Percentiles rank a stretch among this genome's conserved stretches.
phyloP scores from a whole-genome alignment of 1,140 invertebrate genomes.

The Orius insidiosus region DNA sequence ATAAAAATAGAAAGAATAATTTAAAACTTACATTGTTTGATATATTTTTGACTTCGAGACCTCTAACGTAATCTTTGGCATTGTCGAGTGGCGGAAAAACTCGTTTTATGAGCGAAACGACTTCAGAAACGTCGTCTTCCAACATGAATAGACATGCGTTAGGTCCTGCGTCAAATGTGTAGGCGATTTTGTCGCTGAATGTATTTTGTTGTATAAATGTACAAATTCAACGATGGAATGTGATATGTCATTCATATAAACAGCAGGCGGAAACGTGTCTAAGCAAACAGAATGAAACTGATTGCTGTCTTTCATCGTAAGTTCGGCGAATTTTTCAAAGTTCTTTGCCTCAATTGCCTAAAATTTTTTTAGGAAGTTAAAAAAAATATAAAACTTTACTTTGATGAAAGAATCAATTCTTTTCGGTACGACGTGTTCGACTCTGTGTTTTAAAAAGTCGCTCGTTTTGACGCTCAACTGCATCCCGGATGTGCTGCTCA shows the following conservation, averaged over 20 bases:
- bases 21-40: conserved; percentile 5
- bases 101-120: conserved; percentile 46
- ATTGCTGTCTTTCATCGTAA: conserved; percentile 97
- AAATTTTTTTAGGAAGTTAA: conserved; percentile 1
- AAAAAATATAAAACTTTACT: conserved; percentile 20
- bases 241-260: conserved; percentile 83
- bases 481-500: conserved; percentile 87
- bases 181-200: conserved; percentile 52
- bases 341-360: conserved; percentile 61
- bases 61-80: conserved; percentile 35
- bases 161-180: conserved; percentile 95
- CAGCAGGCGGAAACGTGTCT: conserved; percentile 86
- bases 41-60: conserved; percentile 26
- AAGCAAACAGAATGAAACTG: conserved; percentile 89
- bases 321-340: conserved; percentile 74
- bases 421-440: conserved; percentile 50
- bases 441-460: conserved; percentile 57
- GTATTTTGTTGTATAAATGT: conserved; percentile 60
- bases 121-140: conserved; percentile 50
- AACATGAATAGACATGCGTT: conserved; percentile 85
- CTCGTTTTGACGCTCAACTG: conserved; percentile 64
- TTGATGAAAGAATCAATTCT: conserved; percentile 48
- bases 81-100: conserved; percentile 44
- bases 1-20: conserved; percentile 6
- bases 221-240: conserved; percentile 60